Percentiles rank a stretch among this genome's conserved stretches.
Conservation (phyloP, 1,140 invertebrate species). For the Lepidurus apus region DNA sequence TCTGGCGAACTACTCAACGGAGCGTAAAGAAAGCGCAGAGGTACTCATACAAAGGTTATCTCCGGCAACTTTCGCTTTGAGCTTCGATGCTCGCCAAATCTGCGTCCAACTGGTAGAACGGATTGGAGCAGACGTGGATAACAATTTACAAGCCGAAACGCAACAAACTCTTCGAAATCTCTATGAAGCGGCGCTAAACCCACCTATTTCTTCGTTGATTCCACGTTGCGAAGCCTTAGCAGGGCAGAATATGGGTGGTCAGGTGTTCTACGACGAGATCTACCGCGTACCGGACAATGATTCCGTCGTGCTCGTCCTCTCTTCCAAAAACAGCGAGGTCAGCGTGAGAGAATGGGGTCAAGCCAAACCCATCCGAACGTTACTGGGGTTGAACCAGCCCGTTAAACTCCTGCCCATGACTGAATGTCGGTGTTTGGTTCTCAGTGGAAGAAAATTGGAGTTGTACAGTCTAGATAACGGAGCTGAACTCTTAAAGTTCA, state of each 20-base stretch:
- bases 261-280: neutral
- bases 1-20: neutral
- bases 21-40: slow-evolving; percentile 11
- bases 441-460: slow-evolving; percentile 70
- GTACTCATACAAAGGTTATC: slow-evolving; percentile 20
- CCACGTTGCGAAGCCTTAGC: neutral
- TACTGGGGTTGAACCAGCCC: slow-evolving; percentile 41
- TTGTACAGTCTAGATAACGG: slow-evolving; percentile 73
- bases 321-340: neutral
- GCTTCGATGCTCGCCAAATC: slow-evolving; percentile 3
- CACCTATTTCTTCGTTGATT: neutral
- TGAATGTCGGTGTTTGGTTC: slow-evolving; percentile 64
- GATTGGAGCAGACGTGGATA: neutral
- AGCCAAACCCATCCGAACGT: slow-evolving; percentile 45
- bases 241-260: neutral
- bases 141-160: neutral
- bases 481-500: slow-evolving; percentile 55
- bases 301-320: neutral
- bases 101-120: slow-evolving; percentile 23
- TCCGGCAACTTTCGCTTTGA: slow-evolving; percentile 26
- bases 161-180: slow-evolving; percentile 13
- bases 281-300: slow-evolving; percentile 1
- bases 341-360: slow-evolving; percentile 52
- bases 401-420: slow-evolving; percentile 47
- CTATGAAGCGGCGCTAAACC: neutral